Evolutionary conservation across 1,140 invertebrate species (phyloP).

Genomic region (Asobara japonica): DNA sequence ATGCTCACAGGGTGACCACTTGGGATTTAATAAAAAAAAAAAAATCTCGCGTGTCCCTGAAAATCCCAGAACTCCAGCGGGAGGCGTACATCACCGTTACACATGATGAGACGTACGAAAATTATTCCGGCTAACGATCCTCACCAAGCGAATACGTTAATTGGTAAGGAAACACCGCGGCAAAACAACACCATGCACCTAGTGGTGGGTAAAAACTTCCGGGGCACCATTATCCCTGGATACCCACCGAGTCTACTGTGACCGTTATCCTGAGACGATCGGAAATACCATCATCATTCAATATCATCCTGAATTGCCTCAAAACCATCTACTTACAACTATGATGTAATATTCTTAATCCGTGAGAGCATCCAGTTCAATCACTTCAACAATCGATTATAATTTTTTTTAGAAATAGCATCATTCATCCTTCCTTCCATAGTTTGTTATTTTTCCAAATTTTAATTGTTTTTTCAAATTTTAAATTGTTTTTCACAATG

Average conservation of each 20-base stretch:
- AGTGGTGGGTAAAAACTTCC: constrained; percentile 30
- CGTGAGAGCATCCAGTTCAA: not conserved
- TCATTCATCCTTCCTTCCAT: too few species aligned
- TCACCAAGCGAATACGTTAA: constrained; percentile 20
- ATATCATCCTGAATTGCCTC: not conserved
- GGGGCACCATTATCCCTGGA: constrained; percentile 26
- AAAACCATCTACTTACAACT: not conserved
- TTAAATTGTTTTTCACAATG: too few species aligned
- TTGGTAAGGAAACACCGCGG: constrained; percentile 29
- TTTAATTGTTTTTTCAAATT: too few species aligned
- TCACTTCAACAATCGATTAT: too few species aligned
- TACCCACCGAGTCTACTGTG: too few species aligned
- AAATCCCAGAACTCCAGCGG: not conserved
- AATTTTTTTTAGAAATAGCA: too few species aligned
- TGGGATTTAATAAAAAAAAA: too few species aligned
- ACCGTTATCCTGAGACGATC: too few species aligned
- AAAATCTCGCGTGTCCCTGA: constrained; percentile 6
- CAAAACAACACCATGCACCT: constrained; percentile 11
- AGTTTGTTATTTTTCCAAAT: too few species aligned
- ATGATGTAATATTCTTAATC: not conserved
- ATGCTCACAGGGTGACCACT: too few species aligned
- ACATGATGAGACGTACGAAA: constrained; percentile 11
- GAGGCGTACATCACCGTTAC: not conserved
- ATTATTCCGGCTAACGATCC: constrained; percentile 18
- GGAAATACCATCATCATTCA: not conserved